Conservation (phyloP, 2,888 invertebrate genomes). For the Platycheirus albimanus region DNA sequence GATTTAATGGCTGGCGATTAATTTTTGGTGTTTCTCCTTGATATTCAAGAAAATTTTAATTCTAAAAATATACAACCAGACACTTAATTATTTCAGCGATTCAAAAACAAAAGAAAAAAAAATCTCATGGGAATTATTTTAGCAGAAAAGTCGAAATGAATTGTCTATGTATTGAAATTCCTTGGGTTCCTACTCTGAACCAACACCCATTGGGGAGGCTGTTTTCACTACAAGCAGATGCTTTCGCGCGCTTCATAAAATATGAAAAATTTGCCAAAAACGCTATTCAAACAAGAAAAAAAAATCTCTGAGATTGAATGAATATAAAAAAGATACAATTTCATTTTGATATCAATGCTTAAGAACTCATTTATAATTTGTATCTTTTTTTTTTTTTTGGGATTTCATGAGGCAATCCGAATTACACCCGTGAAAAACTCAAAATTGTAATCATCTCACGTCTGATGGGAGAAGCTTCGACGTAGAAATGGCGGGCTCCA, state of each 20-base stretch:
- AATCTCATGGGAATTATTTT: conserved; percentile 56
- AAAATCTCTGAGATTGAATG: background rate
- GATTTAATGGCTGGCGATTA: conserved; percentile 36
- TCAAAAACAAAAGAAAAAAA: conserved; percentile 17
- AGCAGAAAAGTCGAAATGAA: background rate
- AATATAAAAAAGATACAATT: background rate
- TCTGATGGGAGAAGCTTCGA: conserved; percentile 22
- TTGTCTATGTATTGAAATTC: background rate
- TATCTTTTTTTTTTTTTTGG: conserved; percentile 2
- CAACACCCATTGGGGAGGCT: background rate
- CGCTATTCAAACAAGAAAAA: background rate
- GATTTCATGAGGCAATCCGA: background rate
- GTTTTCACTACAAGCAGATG: conserved; percentile 8
- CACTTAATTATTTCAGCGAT: conserved; percentile 62
- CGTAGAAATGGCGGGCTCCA: conserved; percentile 20
- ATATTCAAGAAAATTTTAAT: conserved; percentile 19
- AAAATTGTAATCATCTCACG: conserved; percentile 23
- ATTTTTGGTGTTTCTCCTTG: conserved; percentile 21
- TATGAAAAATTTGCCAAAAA: conserved; percentile 3
- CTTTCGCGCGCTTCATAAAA: background rate
- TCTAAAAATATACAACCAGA: conserved; percentile 63
- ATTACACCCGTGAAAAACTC: conserved; percentile 16
- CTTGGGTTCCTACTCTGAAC: too few relatives aligned
- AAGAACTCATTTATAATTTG: conserved; percentile 26
- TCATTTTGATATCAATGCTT: conserved; percentile 15